Evolutionary conservation across 2,888 invertebrate genomes (phyloP).

Genomic region (Acrobasis repandana): DNA sequence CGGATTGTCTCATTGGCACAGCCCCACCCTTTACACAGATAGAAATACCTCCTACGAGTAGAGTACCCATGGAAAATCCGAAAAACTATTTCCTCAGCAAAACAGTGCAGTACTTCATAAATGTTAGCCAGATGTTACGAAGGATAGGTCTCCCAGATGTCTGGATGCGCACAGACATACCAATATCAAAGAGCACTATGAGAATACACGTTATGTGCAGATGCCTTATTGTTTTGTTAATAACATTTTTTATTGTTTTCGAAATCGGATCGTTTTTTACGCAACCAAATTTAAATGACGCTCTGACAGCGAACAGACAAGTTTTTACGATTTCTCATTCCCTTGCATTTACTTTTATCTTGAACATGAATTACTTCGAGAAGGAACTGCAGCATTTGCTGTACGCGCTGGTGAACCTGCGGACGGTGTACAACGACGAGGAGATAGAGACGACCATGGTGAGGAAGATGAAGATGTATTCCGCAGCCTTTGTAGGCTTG

Average conservation of each 20-base stretch:
- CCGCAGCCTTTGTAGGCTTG: constrained; percentile 34
- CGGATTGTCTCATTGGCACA: too few relatives aligned
- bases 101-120: too few relatives aligned
- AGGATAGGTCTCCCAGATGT: background rate
- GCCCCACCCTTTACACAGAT: too few relatives aligned
- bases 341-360: constrained; percentile 38
- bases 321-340: constrained; percentile 44
- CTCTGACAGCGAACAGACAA: constrained; percentile 42
- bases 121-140: too few relatives aligned
- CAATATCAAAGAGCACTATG: background rate
- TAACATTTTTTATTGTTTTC: constrained; percentile 28
- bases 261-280: constrained; percentile 46
- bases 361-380: constrained; percentile 34
- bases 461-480: constrained; percentile 38
- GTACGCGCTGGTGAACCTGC: constrained; percentile 41
- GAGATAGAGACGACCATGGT: constrained; percentile 53
- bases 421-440: constrained; percentile 45
- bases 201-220: background rate
- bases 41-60: too few relatives aligned
- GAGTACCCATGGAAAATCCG: too few relatives aligned
- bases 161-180: background rate
- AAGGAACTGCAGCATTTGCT: constrained; percentile 39
- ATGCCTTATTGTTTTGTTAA: background rate
- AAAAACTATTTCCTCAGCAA: too few relatives aligned
- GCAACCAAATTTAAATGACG: constrained; percentile 39